Evolutionary conservation across 2,797 vertebrate species (phyloP), one percentile per base, ranked within the genome.

Genomic region (Diceros bicornis): DNA sequence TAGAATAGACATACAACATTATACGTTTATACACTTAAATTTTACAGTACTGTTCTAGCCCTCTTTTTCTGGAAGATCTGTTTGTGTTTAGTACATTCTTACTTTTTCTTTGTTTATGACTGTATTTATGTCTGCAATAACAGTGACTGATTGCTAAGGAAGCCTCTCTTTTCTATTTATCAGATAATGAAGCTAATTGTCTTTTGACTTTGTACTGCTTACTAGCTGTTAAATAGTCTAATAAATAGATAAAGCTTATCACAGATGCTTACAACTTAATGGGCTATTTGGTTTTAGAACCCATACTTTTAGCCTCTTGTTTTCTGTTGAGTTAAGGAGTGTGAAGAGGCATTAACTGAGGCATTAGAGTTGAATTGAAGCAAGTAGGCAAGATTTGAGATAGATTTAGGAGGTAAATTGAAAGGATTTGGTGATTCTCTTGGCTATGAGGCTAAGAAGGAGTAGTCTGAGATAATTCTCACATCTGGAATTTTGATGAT

Each of bases 401-500:
- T 16, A 90, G 37, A 91, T 83, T 97, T 91, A 83, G 50, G 32
- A 87, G 66, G n/a, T 88, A 84, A 85, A 81, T 81, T 95, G 57
- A 69, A 82, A 75, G 44, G 41, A 84, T 84, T 94, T 94, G 81
- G n/a, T 95, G 88, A 92, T 97, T 93, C 21, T 72, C 18, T 92
- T 92, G 44, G 37, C 9, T 87, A 6, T 79, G 57, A 91, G 52
- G 37, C 20, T 92, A 92, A 94, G 34, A 72, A 78, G 50, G 50
- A 87, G 13, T 87, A 44, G 29, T 97, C 17, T 88, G 61, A 95
- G 59, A 75, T 92, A 90, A 96, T 79, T 77, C 34, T 86, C 10
- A 61, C 9, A 52, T 92, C 87, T 89, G 57, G 59, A 29, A 89
- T 97, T 96, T 97, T 85, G 55, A 81, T 95, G n/a, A 74, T 90